Evolutionary conservation across 2,797 vertebrate genomes (phyloP), one percentile per base, ranked within the genome.

Genomic region (Pangasius djambal): DNA sequence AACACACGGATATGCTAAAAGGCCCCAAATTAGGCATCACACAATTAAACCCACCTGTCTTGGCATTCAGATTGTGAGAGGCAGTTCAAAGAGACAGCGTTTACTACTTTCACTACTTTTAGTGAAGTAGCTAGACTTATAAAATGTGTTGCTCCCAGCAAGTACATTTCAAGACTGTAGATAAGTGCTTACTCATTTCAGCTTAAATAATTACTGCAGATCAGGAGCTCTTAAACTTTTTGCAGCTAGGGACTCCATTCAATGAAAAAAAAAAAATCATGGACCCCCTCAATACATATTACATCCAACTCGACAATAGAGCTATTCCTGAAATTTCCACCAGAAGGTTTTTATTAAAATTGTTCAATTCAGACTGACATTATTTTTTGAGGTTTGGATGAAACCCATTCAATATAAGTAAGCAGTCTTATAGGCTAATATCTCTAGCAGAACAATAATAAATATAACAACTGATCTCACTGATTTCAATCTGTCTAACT

Each of bases 1-100:
- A 81, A 87, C 65, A 88, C 88, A 37, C 20, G 12, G 3, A 61
- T 20, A 55, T 59, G 81, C 65, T 85, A 88, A 93, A 88, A 86
- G 87, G 22, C 87, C 63, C 90, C 20, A 82, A 63, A 74, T 78
- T 69, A 74, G 55, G 52, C 84, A 12, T 44, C 75, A 87, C 57
- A 82, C 81, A 72, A 37, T 55, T 65, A 52, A 81, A 86, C 61
- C 78, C 70, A 88, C 78, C 87, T 87, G 87, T 28, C 86, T 75
- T 90, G 90, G 3, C 25, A 70, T 78, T 70, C 70, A 18, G 18
- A 70, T 82, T 63, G 63, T 61, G 87, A 89, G 88, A 85, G 1
- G 85, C 83, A 61, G 48, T 28, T 85, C 61, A 44, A 77, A 65
- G n/a, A 85, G 72, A 61, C 57, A 84, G n/a, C 9, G 34, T 69